A percentile compares a stretch with the other conserved stretches of the same genome.
Evolutionary conservation across 2,888 invertebrate species (phyloP).

Genomic region (Caenorhabditis wallacei): DNA sequence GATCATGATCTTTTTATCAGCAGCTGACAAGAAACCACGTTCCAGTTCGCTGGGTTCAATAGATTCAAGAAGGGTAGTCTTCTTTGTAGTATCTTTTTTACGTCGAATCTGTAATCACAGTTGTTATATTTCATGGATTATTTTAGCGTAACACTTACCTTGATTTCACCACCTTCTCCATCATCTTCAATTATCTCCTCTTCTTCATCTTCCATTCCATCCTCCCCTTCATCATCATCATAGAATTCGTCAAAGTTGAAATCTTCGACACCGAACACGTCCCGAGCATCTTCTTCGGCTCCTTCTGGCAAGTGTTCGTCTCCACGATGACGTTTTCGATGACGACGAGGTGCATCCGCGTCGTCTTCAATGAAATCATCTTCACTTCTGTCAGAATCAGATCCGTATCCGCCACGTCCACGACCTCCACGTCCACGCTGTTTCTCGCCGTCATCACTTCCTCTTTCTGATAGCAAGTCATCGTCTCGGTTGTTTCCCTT

Average conservation of each 20-base stretch:
- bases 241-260: conserved; percentile 87
- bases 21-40: conserved; percentile 94
- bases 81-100: conserved; percentile 66
- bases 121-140: not conserved
- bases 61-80: conserved; percentile 76
- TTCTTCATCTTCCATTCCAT: conserved; percentile 75
- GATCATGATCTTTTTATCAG: conserved; percentile 90
- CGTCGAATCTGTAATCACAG: conserved; percentile 70
- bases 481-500: conserved; percentile 29
- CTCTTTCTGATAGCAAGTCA: conserved; percentile 35
- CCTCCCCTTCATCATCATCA: conserved; percentile 82
- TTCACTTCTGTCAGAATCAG: conserved; percentile 67
- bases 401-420: conserved; percentile 41
- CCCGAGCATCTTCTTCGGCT: conserved; percentile 90
- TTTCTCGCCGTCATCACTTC: conserved; percentile 88
- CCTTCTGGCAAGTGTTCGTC: conserved; percentile 68
- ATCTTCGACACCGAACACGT: conserved; percentile 97
- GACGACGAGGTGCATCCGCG: conserved; percentile 71
- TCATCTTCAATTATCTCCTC: conserved; percentile 82
- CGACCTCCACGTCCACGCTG: conserved; percentile 1
- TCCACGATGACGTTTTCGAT: conserved; percentile 45
- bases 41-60: conserved; percentile 97
- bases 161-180: conserved; percentile 83
- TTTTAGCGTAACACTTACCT: conserved; percentile 54
- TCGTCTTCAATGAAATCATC: conserved; percentile 99